Base-by-base conservation (phyloP, 2,797 vertebrate genomes). In the Corythornis leucogaster region DNA sequence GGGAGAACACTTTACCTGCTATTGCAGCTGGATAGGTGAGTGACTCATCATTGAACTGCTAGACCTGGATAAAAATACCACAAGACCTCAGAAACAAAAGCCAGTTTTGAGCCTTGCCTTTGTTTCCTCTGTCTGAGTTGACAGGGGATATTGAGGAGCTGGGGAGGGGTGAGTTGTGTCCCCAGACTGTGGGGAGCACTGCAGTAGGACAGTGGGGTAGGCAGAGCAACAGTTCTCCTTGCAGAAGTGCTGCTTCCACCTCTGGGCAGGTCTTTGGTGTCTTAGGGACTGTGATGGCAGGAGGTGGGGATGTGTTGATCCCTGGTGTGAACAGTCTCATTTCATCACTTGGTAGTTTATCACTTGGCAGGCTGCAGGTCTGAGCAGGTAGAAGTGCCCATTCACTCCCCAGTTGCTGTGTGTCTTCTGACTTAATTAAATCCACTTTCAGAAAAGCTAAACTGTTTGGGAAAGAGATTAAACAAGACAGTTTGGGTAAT, bases 391-490 rank as follows among this genome's bases (percentile, higher is more conserved):
- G 38, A 88, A 90, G 40, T 81, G 63, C 48, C 58, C 50, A 0
- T 81, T 86, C 45, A 20, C 40, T 58, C 84, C 79, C 66, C 63
- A 33, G 75, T 92, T 26, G 8, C 89, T 91, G 38, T 87, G 66
- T 92, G 71, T 87, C 91, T 95, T 86, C 89, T 2, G 20, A 88
- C 79, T 96, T 93, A 89, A 89, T 91, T 87, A 92, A 93, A 87
- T 93, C 92, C 79, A 94, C 92, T 90, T 94, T 87, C 73, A 85
- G 86, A 91, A 94, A 76, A 82, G 87, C 73, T 86, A 63, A 96
- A 90, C 79, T 84, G 90, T 93, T 94, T 93, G 80, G 78, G 88
- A 54, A 92, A 66, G 91, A 97, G 90, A 95, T 94, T 87, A 93
- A 93, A 92, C 12, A 43, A 53, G 91, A 89, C 73, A 80, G 77